Percentiles rank a stretch among this genome's conserved stretches.
Evolutionary conservation across 2,888 invertebrate species (phyloP).

Genomic region (Ennomos fuscantarius): DNA sequence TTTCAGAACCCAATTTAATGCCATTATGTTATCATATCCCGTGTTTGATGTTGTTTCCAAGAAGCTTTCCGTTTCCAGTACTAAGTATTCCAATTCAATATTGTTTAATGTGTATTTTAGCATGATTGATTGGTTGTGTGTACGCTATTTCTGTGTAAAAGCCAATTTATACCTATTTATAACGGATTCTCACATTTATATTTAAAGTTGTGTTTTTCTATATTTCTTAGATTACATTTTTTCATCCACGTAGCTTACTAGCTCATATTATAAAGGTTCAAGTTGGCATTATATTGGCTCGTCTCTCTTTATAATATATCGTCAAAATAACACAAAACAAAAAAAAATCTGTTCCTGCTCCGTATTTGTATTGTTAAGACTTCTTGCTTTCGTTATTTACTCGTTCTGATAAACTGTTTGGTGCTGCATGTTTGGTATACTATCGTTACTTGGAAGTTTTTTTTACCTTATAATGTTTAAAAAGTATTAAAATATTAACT

Average conservation of each 20-base stretch:
- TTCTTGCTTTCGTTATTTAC: background rate
- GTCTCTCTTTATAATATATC: background rate
- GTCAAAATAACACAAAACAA: background rate
- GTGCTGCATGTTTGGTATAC: constrained; percentile 39
- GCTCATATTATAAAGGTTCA: background rate
- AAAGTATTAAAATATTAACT: too few relatives aligned
- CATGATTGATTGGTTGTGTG: constrained; percentile 15
- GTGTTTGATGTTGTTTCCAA: constrained; percentile 19
- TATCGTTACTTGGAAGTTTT: constrained; percentile 43
- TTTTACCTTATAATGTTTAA: too few relatives aligned
- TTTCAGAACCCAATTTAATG: constrained; percentile 13
- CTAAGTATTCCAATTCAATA: background rate
- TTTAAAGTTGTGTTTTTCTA: too few relatives aligned
- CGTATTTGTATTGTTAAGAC: background rate
- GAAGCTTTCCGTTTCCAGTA: constrained; percentile 6
- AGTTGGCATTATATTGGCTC: background rate
- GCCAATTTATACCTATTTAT: constrained; percentile 10
- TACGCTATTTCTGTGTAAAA: background rate
- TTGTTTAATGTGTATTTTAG: constrained; percentile 5
- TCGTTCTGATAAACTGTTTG: constrained; percentile 40
- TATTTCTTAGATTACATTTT: too few relatives aligned
- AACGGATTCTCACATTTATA: too few relatives aligned
- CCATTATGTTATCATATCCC: constrained; percentile 9
- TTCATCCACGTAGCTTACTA: too few relatives aligned
- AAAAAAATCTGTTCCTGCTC: background rate